phyloP scores from a whole-genome alignment of 2,888 invertebrate species.

The Notodonta dromedarius region DNA sequence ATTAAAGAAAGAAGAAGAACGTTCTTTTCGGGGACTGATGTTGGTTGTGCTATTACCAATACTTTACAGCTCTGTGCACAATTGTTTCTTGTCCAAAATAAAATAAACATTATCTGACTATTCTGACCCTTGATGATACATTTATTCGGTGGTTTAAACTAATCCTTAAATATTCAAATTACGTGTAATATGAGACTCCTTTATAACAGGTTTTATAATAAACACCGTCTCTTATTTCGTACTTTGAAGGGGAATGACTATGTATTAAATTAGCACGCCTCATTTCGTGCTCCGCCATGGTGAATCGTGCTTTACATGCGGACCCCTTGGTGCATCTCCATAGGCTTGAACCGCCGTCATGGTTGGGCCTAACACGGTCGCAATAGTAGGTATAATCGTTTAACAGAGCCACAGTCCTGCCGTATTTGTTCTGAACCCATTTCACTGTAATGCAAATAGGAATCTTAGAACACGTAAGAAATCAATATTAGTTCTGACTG shows the following conservation, averaged over 20 bases:
- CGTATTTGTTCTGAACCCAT: constrained; percentile 14
- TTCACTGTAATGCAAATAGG: constrained; percentile 13
- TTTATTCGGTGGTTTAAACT: too few species aligned
- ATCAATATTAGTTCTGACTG: too few species aligned
- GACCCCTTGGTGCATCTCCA: constrained; percentile 34
- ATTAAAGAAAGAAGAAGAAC: too few species aligned
- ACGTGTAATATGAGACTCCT: not conserved
- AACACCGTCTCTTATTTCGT: constrained; percentile 23
- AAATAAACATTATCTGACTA: too few species aligned
- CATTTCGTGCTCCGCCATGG: constrained; percentile 38
- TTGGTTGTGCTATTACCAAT: too few species aligned
- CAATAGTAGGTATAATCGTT: constrained; percentile 26
- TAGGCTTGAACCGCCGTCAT: not conserved
- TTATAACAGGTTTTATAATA: constrained; percentile 7
- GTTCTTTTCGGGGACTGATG: too few species aligned
- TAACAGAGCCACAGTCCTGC: constrained; percentile 31
- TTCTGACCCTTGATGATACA: too few species aligned
- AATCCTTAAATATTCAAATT: too few species aligned
- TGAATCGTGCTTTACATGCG: constrained; percentile 24
- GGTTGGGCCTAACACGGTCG: not conserved
- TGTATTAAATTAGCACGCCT: constrained; percentile 68
- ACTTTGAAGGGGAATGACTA: constrained; percentile 55
- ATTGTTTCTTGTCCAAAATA: too few species aligned
- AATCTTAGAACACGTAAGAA: not conserved
- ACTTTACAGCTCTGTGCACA: too few species aligned